These are phyloP conservation scores for Dendropsophus ebraccatus DNA, from an alignment of 2,113 vertebrate species.

Conservation along the genomic window DNA sequence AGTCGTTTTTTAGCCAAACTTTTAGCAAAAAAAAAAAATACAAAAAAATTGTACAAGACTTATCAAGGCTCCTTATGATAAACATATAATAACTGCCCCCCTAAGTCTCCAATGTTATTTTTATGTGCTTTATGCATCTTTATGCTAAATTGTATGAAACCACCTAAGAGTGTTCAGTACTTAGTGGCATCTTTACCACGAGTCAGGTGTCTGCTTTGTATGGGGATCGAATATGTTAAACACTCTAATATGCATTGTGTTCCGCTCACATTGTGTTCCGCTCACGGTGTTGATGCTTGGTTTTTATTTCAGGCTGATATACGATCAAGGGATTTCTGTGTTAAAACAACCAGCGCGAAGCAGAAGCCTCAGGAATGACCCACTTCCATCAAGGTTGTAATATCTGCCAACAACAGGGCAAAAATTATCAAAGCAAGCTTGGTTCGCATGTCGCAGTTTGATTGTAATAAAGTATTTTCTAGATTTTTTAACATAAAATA, in stretches of 20 bases:
- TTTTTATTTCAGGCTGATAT: conserved; percentile 81
- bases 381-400: neutral
- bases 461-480: neutral
- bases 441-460: neutral
- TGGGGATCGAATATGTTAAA: neutral
- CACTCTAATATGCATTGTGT: neutral
- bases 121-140: too few relatives aligned
- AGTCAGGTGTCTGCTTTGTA: neutral
- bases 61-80: too few relatives aligned
- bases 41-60: too few relatives aligned
- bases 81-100: too few relatives aligned
- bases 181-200: neutral
- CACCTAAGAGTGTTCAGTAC: too few relatives aligned
- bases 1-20: too few relatives aligned
- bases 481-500: neutral
- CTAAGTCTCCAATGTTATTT: too few relatives aligned
- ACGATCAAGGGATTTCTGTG: conserved; percentile 84
- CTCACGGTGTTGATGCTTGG: neutral
- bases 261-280: neutral
- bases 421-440: neutral
- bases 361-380: neutral
- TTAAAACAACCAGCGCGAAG: conserved; percentile 64
- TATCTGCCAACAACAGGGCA: neutral
- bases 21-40: too few relatives aligned
- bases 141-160: too few relatives aligned